Conservation (phyloP, 2,113 vertebrate genomes). For the Rousettus leschenaultii region DNA sequence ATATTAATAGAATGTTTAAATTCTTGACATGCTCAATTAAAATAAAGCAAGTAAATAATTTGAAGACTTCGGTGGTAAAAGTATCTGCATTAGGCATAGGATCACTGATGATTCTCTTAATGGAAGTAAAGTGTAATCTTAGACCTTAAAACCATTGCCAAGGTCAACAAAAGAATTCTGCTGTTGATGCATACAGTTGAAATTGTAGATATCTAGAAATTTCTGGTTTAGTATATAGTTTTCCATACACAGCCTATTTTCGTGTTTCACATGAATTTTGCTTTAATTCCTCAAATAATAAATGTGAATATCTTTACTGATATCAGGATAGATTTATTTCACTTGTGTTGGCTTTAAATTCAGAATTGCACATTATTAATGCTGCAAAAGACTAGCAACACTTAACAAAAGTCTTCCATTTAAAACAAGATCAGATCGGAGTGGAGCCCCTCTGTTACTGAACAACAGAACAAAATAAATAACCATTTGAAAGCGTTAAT, state of each 20-base stretch:
- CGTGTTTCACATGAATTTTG: background rate
- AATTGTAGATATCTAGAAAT: background rate
- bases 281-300: background rate
- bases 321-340: background rate
- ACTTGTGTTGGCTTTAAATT: conserved; percentile 11
- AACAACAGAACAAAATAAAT: background rate
- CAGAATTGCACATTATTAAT: background rate
- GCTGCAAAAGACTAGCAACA: background rate
- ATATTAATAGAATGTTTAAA: background rate
- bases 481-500: background rate
- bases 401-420: background rate
- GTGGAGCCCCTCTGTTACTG: background rate
- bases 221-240: background rate
- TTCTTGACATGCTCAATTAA: background rate
- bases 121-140: background rate
- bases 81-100: background rate
- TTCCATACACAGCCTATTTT: background rate
- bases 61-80: background rate
- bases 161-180: conserved; percentile 6
- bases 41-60: background rate
- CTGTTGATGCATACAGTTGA: background rate
- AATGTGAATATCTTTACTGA: background rate
- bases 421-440: background rate
- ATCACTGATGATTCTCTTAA: background rate
- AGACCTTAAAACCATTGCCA: background rate